Evolutionary conservation across 2,797 vertebrate species (phyloP).

Genomic region (Semotilus atromaculatus): DNA sequence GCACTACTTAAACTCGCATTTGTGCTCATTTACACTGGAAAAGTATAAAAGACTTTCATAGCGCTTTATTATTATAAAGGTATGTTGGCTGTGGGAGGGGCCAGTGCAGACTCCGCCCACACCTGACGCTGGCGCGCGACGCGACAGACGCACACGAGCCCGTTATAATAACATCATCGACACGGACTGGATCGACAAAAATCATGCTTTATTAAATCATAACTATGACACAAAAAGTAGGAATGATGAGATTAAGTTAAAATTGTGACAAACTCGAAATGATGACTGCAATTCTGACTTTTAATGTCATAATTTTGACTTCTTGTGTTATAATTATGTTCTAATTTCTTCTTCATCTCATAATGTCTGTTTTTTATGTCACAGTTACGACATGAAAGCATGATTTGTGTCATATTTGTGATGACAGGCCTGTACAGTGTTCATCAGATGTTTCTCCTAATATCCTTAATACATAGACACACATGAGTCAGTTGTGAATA

Average conservation of each 20-base stretch:
- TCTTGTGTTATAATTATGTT: no score
- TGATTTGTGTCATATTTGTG: neutral
- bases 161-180: neutral
- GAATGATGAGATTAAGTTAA: neutral
- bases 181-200: no score
- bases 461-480: no score
- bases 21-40: neutral
- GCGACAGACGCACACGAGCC: neutral
- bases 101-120: neutral
- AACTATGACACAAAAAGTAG: neutral
- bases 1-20: neutral
- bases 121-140: neutral
- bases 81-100: neutral
- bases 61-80: neutral
- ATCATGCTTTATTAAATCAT: neutral
- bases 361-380: no score
- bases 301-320: neutral
- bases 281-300: no score
- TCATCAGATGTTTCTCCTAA: neutral
- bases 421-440: neutral
- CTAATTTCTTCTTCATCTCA: neutral
- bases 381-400: neutral
- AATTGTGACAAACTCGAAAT: neutral
- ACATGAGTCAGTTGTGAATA: neutral
- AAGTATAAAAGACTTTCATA: neutral